Conservation (phyloP, 1,140 invertebrate genomes). For the Lordiphosa stackelbergi region DNA sequence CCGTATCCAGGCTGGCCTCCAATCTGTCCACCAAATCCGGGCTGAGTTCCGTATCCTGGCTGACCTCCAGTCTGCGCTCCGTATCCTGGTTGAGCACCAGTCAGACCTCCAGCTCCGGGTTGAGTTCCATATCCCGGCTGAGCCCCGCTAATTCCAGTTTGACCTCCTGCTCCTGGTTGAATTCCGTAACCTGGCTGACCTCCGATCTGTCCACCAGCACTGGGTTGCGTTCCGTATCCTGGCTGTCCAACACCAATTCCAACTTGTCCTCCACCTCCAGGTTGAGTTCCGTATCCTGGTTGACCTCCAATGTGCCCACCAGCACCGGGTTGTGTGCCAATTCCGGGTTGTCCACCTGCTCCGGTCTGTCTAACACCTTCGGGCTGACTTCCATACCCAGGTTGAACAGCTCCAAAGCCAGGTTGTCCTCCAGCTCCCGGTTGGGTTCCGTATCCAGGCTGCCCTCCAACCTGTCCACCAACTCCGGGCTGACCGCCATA, state of each 20-base stretch:
- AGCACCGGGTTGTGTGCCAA: conserved; percentile 6
- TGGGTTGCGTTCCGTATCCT: conserved; percentile 16
- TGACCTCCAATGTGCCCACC: conserved; percentile 6
- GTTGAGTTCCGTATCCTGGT: conserved; percentile 15
- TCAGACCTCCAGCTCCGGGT: background rate
- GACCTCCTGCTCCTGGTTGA: background rate
- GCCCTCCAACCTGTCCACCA: background rate
- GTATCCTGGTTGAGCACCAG: conserved; percentile 4
- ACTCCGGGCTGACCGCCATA: background rate
- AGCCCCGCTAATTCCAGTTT: background rate
- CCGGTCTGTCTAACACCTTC: background rate
- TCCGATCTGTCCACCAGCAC: background rate
- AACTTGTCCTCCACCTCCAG: conserved; percentile 8
- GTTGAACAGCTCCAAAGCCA: conserved; percentile 5
- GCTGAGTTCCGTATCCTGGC: background rate
- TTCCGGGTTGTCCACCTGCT: conserved; percentile 13
- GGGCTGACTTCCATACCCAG: conserved; percentile 7
- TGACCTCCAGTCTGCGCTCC: too few species aligned
- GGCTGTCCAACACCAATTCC: conserved; percentile 5
- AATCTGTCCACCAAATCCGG: background rate
- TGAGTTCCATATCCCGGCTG: background rate
- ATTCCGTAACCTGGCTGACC: background rate
- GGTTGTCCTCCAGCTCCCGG: background rate
- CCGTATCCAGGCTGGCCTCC: conserved; percentile 8
- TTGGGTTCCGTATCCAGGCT: background rate